Evolutionary conservation across 2,113 vertebrate species (phyloP), one percentile per base, ranked within the genome.

Genomic region (Machaerirhynchus nigripectus): DNA sequence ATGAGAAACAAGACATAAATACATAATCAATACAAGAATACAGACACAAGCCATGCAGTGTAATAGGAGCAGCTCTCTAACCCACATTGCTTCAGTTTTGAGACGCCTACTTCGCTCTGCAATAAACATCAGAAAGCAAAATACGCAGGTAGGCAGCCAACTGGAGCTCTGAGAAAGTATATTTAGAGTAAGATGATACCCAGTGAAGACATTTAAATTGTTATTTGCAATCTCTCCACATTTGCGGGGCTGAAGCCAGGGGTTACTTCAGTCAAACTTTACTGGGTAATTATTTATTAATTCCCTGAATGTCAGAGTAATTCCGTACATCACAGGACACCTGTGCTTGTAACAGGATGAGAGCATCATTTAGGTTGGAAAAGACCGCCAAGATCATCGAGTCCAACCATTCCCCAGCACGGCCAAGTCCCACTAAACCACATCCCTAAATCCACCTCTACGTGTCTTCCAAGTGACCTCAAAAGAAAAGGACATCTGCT

Each of bases 281-380:
- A 35, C 33, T 31, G 15, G 6, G 11, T 23, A 33, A 67, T 63
- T 50, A 44, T 13, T n/a, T 22, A 42, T 27, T 17, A 68, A 77
- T 44, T 70, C 59, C 27, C 17, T 28, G 23, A 42, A 8, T 8
- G 3, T 4, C 22, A 59, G 7, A 59, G 8, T 31, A 26, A 50
- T 30, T 74, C 7, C 3, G 42, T 2, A 50, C 13, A 63, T 6
- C 40, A 33, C 42, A 60, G 50, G 64, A 35, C 14, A 57, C 30
- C 33, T 20, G 21, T 1, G 1, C 27, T 44, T 18, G 15, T 27
- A 70, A 14, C 0, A 14, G 49, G 60, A 35, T 9, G 6, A 49
- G 49, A 77, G 70, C 5, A 23, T 4, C 35, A 33, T 42, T 37
- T 17, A 6, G 63, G 40, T 6, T 37, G 40, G 71, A 46, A 69